Conservation (phyloP, 2,797 vertebrate genomes). For the Sciurus carolinensis region DNA sequence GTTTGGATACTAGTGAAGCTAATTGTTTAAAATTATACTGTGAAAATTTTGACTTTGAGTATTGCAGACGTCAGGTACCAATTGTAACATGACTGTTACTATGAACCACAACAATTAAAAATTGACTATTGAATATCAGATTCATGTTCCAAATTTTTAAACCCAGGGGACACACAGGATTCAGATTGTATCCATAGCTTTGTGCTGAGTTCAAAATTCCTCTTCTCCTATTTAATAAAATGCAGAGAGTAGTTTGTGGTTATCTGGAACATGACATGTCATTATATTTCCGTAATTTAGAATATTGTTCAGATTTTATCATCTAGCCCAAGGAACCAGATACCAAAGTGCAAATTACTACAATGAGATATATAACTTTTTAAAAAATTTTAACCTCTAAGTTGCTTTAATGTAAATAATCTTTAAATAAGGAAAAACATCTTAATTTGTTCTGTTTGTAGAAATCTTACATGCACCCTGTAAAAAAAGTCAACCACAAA, state of each 20-base stretch:
- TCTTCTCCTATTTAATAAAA: not conserved
- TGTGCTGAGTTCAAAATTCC: not conserved
- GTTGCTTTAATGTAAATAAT: too few species aligned
- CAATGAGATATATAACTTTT: not conserved
- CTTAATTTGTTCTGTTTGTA: too few species aligned
- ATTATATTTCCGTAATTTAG: not conserved
- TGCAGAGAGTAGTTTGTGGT: not conserved
- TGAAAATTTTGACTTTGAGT: not conserved
- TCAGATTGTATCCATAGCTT: not conserved
- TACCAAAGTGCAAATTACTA: not conserved
- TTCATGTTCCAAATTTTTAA: not conserved
- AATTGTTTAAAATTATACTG: conserved; percentile 7
- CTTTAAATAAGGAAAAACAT: too few species aligned
- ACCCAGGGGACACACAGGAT: not conserved
- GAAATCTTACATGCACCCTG: too few species aligned
- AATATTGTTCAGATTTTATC: not conserved
- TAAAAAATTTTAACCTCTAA: not conserved
- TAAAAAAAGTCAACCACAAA: too few species aligned
- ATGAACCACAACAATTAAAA: not conserved
- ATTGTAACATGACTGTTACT: not conserved
- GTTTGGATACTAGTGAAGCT: not conserved
- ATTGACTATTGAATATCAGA: not conserved
- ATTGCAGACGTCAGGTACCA: not conserved
- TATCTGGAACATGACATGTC: not conserved
- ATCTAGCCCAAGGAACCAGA: not conserved